These are phyloP conservation scores for Athetis lepigone DNA, from an alignment of 2,888 invertebrate species.

Conservation along the genomic window DNA sequence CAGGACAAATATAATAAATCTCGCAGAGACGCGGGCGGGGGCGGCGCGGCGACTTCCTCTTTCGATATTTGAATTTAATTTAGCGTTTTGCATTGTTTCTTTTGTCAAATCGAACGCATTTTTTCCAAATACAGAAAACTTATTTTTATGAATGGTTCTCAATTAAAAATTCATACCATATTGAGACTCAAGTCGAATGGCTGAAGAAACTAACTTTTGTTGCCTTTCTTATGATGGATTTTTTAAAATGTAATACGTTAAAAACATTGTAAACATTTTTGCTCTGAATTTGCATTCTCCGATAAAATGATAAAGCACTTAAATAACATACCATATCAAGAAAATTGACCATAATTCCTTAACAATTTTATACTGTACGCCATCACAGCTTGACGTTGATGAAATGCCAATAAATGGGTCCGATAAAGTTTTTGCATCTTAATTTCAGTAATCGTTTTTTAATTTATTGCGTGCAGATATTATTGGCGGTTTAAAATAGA, in stretches of 20 bases:
- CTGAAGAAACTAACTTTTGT: not conserved
- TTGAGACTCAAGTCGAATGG: not conserved
- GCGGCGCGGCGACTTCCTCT: constrained; percentile 87
- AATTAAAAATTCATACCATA: constrained; percentile 37
- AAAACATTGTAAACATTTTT: constrained; percentile 22
- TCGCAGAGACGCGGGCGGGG: constrained; percentile 85
- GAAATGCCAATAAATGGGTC: constrained; percentile 58
- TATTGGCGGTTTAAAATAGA: constrained; percentile 5
- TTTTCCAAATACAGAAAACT: constrained; percentile 56
- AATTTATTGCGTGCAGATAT: constrained; percentile 28
- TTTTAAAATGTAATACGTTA: not conserved
- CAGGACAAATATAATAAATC: constrained; percentile 91
- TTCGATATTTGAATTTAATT: constrained; percentile 91
- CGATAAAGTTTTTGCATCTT: constrained; percentile 52
- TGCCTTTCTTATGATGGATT: not conserved
- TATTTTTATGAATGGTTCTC: constrained; percentile 16
- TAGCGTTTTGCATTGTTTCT: constrained; percentile 84
- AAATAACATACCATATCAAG: constrained; percentile 40
- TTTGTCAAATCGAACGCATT: constrained; percentile 79
- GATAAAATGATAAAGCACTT: constrained; percentile 47
- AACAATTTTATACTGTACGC: constrained; percentile 44
- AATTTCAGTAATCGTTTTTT: constrained; percentile 45
- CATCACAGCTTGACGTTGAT: constrained; percentile 62
- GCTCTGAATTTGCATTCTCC: constrained; percentile 25
- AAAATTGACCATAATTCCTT: constrained; percentile 62